phyloP scores from a whole-genome alignment of 2,888 invertebrate species.

The Drosophila anomalata region DNA sequence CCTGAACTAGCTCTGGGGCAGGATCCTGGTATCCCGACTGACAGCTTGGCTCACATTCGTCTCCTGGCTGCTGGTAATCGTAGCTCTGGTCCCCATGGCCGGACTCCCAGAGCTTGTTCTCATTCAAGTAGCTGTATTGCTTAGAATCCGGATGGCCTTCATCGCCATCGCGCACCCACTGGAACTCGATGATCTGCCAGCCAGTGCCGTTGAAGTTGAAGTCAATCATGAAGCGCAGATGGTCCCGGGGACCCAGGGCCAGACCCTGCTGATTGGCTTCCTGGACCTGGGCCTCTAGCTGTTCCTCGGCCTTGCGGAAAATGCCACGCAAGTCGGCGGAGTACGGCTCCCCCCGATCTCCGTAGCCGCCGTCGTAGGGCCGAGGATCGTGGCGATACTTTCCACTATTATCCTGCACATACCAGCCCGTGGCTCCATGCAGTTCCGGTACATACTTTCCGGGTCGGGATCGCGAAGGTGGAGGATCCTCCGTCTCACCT shows the following conservation, averaged over 20 bases:
- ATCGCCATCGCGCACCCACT: conserved; percentile 80
- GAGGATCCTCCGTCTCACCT: conserved; percentile 12
- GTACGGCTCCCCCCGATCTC: conserved; percentile 84
- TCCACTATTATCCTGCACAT: conserved; percentile 85
- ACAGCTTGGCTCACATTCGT: conserved; percentile 5
- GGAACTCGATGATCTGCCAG: conserved; percentile 81
- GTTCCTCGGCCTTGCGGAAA: conserved; percentile 51
- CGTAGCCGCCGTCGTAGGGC: conserved; percentile 85
- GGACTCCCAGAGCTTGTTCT: conserved; percentile 84
- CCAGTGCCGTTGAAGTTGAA: conserved; percentile 80
- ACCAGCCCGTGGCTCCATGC: conserved; percentile 84
- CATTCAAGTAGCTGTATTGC: conserved; percentile 84
- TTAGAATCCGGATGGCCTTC: conserved; percentile 60
- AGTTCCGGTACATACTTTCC: conserved; percentile 67
- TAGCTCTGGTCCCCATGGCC: conserved; percentile 20
- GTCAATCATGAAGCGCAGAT: conserved; percentile 79
- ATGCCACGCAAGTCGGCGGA: conserved; percentile 58
- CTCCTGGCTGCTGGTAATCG: conserved; percentile 40
- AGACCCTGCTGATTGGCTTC: conserved; percentile 44
- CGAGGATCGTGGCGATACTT: conserved; percentile 85
- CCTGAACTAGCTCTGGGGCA: not conserved
- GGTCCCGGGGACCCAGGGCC: conserved; percentile 70
- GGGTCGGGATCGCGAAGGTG: conserved; percentile 59
- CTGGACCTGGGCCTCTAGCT: conserved; percentile 54
- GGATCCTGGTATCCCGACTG: conserved; percentile 8